Evolutionary conservation across 92 coral and sea anemone species (phyloP).

Genomic region (Epizoanthus rinbou): DNA sequence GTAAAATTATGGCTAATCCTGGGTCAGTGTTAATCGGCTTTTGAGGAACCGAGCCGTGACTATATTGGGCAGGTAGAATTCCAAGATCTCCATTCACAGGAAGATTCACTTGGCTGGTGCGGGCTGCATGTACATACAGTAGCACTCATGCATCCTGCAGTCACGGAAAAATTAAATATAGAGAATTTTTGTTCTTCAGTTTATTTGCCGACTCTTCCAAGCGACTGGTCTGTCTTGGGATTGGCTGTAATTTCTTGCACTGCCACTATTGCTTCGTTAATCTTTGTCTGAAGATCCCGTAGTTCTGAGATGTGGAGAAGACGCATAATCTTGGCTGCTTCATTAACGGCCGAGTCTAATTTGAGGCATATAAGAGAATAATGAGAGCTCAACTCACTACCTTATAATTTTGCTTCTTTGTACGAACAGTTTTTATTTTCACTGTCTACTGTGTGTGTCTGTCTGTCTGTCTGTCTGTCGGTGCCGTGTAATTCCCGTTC

Average conservation of each 20-base stretch:
- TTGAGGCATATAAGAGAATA: no score
- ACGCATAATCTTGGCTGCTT: slow-evolving; percentile 94
- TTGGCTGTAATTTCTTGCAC: slow-evolving; percentile 96
- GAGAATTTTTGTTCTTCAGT: background rate
- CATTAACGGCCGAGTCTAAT: slow-evolving; percentile 96
- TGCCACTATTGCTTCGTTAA: slow-evolving; percentile 95
- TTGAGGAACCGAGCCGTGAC: no score
- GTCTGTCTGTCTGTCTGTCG: no score
- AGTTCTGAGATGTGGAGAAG: slow-evolving; percentile 88
- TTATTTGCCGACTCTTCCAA: slow-evolving; percentile 87
- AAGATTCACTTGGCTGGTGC: no score
- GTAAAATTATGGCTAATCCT: no score
- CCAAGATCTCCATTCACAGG: no score
- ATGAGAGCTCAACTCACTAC: no score
- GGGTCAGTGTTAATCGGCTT: no score
- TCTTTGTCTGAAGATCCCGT: slow-evolving; percentile 92
- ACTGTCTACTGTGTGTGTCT: background rate
- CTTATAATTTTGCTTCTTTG: background rate
- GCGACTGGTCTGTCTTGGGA: slow-evolving; percentile 93
- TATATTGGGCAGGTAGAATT: no score
- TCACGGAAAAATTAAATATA: background rate
- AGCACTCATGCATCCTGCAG: no score
- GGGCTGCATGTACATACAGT: background rate
- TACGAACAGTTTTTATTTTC: background rate
- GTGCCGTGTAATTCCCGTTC: no score